Base-by-base conservation (phyloP, 2,888 invertebrate genomes). In the Linnaemya vulpina region DNA sequence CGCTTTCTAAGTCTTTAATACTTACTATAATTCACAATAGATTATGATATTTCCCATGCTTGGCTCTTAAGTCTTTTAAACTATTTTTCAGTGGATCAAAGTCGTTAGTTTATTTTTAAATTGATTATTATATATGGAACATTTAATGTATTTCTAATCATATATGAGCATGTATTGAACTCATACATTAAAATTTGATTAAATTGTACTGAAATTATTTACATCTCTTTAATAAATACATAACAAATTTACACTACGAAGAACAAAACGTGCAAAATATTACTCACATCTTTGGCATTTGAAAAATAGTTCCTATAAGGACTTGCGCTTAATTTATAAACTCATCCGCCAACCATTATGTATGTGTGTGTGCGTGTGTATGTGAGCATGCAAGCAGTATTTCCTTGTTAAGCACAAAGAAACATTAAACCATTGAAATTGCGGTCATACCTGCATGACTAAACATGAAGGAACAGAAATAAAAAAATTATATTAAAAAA, bases 361-460 rank as follows among this genome's bases (percentile, higher is more conserved):
- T 55, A 22, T 1, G 20, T 25, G n/a, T 0, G 30, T 1, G 49
- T 35, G 30, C 7, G 30, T 1, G 49, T 35, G 30, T 11, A 17
- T 4, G 20, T 58, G n/a, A 3, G 30, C 1, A 49, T 46, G 30
- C 9, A 25, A 71, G 30, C 35, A 46, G 43, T 46, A 63, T 70
- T 76, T 82, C 81, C 70, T 82, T 71, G 63, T 71, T 40, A 71
- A 75, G 63, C 15, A 51, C 43, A 63, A 58, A 71, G 20, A 53
- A 25, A 49, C 22, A 30, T 73, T 73, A 53, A 67, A 73, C 67
- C 55, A 75, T 74, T 55, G 17, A 46, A 60, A 60, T 70, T 84
- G 58, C 63, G 60, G 51, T 65, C 25, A 40, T 76, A 80, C 43
- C 13, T 67, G 46, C 58, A 79, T 75, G 79, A 71, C 71, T 77